phyloP scores from a whole-genome alignment of 1,140 invertebrate species.

The Cryptotermes secundus region DNA sequence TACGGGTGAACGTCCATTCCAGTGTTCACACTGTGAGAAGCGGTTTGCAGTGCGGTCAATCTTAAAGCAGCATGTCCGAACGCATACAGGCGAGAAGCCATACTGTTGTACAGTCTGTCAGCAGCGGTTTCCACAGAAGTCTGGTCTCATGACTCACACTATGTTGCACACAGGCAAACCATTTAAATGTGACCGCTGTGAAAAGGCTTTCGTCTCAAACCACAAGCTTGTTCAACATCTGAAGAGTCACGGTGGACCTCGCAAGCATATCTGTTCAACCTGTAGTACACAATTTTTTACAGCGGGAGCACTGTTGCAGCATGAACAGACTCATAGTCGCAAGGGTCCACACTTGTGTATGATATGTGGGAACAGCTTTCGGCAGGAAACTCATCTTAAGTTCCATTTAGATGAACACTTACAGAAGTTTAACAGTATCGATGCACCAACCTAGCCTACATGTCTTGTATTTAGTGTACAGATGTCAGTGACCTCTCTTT shows the following conservation, averaged over 20 bases:
- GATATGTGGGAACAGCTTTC: slow-evolving; percentile 28
- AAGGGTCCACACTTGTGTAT: slow-evolving; percentile 23
- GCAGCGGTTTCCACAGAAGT: slow-evolving; percentile 54
- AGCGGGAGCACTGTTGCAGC: slow-evolving; percentile 31
- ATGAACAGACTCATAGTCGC: slow-evolving; percentile 22
- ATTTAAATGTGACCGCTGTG: slow-evolving; percentile 61
- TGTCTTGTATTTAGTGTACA: too few relatives aligned
- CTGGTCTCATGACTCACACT: slow-evolving; percentile 57
- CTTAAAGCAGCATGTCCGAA: slow-evolving; percentile 45
- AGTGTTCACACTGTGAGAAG: slow-evolving; percentile 50
- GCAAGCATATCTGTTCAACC: slow-evolving; percentile 52
- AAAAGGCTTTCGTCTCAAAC: slow-evolving; percentile 63
- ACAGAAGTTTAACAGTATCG: not conserved
- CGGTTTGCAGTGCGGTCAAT: slow-evolving; percentile 44
- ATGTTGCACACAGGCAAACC: slow-evolving; percentile 42
- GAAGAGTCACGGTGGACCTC: slow-evolving; percentile 51
- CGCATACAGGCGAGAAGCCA: slow-evolving; percentile 51
- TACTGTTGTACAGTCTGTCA: slow-evolving; percentile 50
- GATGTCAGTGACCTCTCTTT: too few relatives aligned
- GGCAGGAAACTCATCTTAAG: slow-evolving; percentile 32
- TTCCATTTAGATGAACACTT: slow-evolving; percentile 34
- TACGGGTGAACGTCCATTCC: slow-evolving; percentile 52
- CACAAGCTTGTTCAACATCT: slow-evolving; percentile 60
- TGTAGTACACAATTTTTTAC: slow-evolving; percentile 44
- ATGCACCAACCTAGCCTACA: not conserved